Evolutionary conservation across 2,888 invertebrate species (phyloP), one percentile per base, ranked within the genome.

Genomic region (Zaprionus lineosus): DNA sequence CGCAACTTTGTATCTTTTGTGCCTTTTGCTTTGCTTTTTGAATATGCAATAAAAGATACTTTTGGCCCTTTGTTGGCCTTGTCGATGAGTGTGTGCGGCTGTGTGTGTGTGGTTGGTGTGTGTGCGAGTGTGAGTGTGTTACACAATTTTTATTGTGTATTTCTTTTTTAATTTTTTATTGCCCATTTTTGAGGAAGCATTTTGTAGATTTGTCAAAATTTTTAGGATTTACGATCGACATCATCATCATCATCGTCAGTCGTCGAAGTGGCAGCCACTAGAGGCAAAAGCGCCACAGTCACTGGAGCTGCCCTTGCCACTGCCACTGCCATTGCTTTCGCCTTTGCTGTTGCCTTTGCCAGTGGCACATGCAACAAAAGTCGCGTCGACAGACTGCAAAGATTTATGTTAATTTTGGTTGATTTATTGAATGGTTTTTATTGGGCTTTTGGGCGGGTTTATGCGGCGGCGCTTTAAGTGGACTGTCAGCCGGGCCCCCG

Each of bases 391-490:
- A 81, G 86, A 59, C 58, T 41, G 63, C 41, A 52, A 66, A 82
- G 81, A 82, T 82, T 82, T 82, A 82, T 82, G 81, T 86, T 82
- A 82, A 82, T 82, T 86, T 82, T 84, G 74, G 74, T 78, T 82
- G 86, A 82, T 82, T 82, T 86, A 86, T 82, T 82, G 86, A 86
- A 84, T 74, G 84, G 78, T 72, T 86, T 81, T 86, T 86, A 81
- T 81, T 86, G 78, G 74, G 60, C 56, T 62, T 85, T 68, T 21
- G 67, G 73, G 73, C 41, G 68, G 59, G 21, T 43, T 58, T 70
- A n/a, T 56, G 55, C 47, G 62, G 51, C 73, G 69, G 62, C 69
- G 68, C 69, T 44, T 61, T 74, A 71, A 68, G 78, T 63, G 70
- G 65, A 57, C 55, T 57, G 58, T 58, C 70, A 60, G 61, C 63